Percentiles rank a stretch among this genome's conserved stretches.
Conservation (phyloP, 2,797 vertebrate species). For the Podarcis lilfordi region DNA sequence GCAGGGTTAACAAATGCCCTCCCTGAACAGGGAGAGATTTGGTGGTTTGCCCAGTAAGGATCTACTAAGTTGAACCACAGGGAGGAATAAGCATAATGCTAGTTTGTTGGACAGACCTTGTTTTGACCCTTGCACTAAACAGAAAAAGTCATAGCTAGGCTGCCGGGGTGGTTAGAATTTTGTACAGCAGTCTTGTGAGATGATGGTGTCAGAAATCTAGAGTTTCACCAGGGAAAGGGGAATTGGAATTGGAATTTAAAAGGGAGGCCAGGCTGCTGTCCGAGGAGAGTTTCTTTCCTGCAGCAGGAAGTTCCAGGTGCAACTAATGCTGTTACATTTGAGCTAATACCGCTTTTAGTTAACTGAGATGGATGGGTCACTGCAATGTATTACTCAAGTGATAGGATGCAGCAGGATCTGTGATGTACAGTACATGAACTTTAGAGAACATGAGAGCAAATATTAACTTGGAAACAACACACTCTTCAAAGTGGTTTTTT, state of each 20-base stretch:
- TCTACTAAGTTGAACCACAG: not conserved
- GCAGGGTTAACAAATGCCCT: not conserved
- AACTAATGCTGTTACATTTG: not conserved
- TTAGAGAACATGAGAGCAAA: not conserved
- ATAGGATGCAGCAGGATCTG: not conserved
- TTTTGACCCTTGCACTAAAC: not conserved
- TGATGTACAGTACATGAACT: not conserved
- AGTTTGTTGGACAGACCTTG: not conserved
- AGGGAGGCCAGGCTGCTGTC: not conserved
- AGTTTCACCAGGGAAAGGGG: not conserved
- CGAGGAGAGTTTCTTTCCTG: not conserved
- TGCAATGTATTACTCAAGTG: not conserved
- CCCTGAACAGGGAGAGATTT: not conserved
- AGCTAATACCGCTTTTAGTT: not conserved
- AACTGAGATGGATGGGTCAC: not conserved
- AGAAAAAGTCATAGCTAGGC: not conserved
- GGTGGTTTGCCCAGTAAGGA: not conserved
- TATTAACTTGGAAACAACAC: not conserved
- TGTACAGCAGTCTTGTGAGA: no score
- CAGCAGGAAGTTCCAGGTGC: not conserved
- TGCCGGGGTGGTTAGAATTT: not conserved
- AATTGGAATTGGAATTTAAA: not conserved
- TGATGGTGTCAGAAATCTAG: not conserved
- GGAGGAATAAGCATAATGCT: not conserved
- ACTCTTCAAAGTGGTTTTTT: not conserved